Percentiles rank a stretch among this genome's conserved stretches.
Conservation (phyloP, 2,797 vertebrate genomes). For the Chrosomus eos region DNA sequence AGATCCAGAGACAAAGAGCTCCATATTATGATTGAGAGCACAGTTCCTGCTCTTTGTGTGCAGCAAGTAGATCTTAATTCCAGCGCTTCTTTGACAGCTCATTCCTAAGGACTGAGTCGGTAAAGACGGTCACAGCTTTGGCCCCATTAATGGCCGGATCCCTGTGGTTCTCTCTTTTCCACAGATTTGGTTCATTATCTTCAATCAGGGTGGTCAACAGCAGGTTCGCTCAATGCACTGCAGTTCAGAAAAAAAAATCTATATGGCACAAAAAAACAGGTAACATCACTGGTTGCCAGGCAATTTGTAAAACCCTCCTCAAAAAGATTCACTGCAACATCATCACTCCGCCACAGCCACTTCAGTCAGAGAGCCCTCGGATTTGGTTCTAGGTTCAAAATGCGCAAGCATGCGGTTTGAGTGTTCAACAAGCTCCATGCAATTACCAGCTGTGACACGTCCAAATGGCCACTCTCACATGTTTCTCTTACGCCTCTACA, state of each 20-base stretch:
- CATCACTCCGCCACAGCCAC: constrained; percentile 21
- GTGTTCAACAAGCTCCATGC: not conserved
- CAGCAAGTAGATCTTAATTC: constrained; percentile 26
- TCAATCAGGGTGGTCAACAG: constrained; percentile 5
- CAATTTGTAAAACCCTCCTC: constrained; percentile 42
- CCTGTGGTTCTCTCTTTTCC: constrained; percentile 9
- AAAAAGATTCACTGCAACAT: constrained; percentile 32
- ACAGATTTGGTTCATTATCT: constrained; percentile 14
- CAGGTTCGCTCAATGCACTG: constrained; percentile 28
- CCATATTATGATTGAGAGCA: constrained; percentile 24
- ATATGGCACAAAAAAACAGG: constrained; percentile 31
- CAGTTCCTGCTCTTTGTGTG: constrained; percentile 3
- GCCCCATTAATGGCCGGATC: constrained; percentile 12
- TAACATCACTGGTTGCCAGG: constrained; percentile 33
- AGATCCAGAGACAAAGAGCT: constrained; percentile 36
- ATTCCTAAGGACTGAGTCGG: constrained; percentile 7
- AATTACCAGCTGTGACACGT: constrained; percentile 25
- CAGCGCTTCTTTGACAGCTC: constrained; percentile 21
- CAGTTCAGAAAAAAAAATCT: constrained; percentile 28
- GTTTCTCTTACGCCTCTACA: constrained; percentile 15
- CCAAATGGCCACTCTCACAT: constrained; percentile 6
- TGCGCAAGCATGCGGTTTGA: constrained; percentile 10
- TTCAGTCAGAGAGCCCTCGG: constrained; percentile 26
- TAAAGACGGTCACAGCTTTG: not conserved
- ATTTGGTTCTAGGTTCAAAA: constrained; percentile 26